Evolutionary conservation across 2,888 invertebrate species (phyloP), one percentile per base, ranked within the genome.

Genomic region (Eristalis intricaria): DNA sequence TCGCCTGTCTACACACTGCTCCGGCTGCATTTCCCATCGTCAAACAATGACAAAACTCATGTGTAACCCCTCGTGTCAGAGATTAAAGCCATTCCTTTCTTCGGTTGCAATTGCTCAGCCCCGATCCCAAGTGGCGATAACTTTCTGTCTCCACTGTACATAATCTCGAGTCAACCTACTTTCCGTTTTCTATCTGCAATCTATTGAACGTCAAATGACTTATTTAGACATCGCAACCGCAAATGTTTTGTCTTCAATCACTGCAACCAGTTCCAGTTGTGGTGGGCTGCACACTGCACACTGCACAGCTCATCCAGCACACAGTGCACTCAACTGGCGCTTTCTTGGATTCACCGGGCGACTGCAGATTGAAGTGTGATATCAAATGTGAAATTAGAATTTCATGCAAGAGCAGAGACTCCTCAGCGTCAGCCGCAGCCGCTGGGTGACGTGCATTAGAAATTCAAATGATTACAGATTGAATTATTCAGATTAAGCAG

Each of bases 371-470:
- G 82, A 76, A 82, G 82, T 86, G 82, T 82, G 86, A 86, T 86
- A 86, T 86, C 75, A 71, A 79, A 82, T 86, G 86, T 86, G 86
- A 83, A 86, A 86, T 86, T 86, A 70, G 82, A 82, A 86, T 86
- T 86, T 78, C 65, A 86, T 82, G 77, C 68, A 74, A 81, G 60
- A 65, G 26, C 43, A 73, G 70, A 79, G 65, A 65, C 82, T 70
- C 78, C 61, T 86, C 74, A 82, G 56, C 63, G 69, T 19, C n/a
- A 26, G 19, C n/a, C 35, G n/a, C 19, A 32, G 35, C 19, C 8
- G 11, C 35, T 58, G 64, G 23, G 40, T 64, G 50, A 70, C 43
- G 29, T 81, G 73, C 69, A 81, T 74, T 77, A 65, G 73, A 50
- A 86, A 86, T 74, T 60, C 70, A 78, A 82, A 86, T 78, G 77